These are phyloP conservation scores for Serripes groenlandicus DNA, from an alignment of 2,888 invertebrate genomes.

Conservation along the genomic window DNA sequence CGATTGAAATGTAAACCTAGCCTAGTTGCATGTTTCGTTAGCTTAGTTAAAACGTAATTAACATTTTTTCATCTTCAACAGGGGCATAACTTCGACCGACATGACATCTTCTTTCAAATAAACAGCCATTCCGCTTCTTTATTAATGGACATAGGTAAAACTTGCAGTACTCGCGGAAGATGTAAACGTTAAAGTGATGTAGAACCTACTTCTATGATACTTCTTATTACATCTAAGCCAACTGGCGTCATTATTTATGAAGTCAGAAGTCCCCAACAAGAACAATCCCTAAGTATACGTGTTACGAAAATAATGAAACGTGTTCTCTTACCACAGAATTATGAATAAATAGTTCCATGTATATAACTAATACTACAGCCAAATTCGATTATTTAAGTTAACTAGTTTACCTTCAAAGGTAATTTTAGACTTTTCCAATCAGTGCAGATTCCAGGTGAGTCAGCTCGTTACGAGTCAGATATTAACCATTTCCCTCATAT, in stretches of 20 bases:
- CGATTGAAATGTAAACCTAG: constrained; percentile 1
- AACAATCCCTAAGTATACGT: not conserved
- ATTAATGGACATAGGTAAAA: no score
- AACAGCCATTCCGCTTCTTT: not conserved
- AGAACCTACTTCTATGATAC: not conserved
- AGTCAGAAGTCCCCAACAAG: not conserved
- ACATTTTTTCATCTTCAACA: not conserved
- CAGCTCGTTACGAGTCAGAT: no score
- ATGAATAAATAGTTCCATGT: no score
- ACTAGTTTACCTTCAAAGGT: no score
- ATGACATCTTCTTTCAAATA: not conserved
- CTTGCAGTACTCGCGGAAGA: not conserved
- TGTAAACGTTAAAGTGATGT: not conserved
- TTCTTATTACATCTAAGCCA: not conserved
- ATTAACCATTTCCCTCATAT: no score
- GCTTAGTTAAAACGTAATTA: constrained; percentile 16
- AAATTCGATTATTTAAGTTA: no score
- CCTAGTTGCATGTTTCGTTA: constrained; percentile 3
- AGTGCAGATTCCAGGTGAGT: no score
- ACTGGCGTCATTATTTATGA: not conserved
- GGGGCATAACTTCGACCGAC: not conserved
- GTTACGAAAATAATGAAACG: not conserved
- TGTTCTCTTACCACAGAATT: no score
- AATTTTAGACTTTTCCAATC: no score
- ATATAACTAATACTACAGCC: no score